These are phyloP conservation scores for Gadopsis marmoratus DNA, from an alignment of 2,797 vertebrate genomes.

Conservation along the genomic window DNA sequence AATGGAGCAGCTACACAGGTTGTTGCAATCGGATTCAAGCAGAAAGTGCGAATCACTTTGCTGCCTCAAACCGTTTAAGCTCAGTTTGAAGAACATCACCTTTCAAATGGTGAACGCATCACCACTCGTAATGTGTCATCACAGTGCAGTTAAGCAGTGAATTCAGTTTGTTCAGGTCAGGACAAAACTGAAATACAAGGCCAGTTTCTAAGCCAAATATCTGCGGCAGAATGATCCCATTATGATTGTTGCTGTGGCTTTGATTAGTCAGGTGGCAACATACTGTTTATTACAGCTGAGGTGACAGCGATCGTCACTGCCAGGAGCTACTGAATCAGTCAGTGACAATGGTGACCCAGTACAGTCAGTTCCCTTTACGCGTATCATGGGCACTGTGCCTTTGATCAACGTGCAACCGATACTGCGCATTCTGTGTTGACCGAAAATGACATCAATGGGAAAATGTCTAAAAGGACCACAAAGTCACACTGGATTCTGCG, in stretches of 20 bases:
- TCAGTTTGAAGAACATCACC: background rate
- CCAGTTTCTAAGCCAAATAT: no score
- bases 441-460: background rate
- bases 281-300: background rate
- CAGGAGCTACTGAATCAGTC: no score
- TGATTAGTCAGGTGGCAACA: background rate
- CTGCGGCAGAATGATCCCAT: no score
- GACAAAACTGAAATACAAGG: no score
- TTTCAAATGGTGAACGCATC: background rate
- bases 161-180: background rate
- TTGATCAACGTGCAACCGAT: background rate
- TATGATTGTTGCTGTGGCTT: background rate
- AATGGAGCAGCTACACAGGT: background rate
- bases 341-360: no score
- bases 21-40: background rate
- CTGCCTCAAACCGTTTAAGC: no score
- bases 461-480: background rate
- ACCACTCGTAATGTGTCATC: background rate
- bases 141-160: background rate
- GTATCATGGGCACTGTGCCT: background rate
- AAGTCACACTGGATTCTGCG: background rate
- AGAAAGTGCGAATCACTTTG: no score
- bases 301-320: no score
- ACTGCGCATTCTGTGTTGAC: background rate
- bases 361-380: background rate